Base-by-base conservation (phyloP, 2,113 vertebrate genomes). In the Nyctibius bracteatus region DNA sequence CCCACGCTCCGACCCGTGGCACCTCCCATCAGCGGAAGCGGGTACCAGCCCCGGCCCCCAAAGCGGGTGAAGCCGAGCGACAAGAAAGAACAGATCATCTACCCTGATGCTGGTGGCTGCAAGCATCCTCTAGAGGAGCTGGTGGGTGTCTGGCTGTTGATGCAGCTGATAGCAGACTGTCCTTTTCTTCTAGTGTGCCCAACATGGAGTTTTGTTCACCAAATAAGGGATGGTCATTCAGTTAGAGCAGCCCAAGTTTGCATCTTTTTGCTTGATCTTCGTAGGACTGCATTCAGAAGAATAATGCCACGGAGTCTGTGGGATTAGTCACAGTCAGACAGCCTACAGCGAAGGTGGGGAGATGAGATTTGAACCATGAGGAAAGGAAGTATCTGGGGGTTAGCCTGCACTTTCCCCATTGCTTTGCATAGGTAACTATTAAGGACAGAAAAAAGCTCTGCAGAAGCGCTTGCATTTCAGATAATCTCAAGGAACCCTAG, bases 41-140 rank as follows among this genome's bases (percentile, higher is more conserved):
- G 98, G 4, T 99, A 99, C 51, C 79, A 73, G 1, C 86, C 98
- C 14, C 98, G 99, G 4, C 98, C 99, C 5, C 39, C 84, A 0
- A 81, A 95, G 13, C 4, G 8, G 2, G 57, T 33, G 0, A 39
- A 27, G 7, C 6, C 19, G 0, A 49, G 16, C 4, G 39, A 35
- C 37, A 81, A 52, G 57, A 90, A 86, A 21, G 24, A 89, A 17
- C 95, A 25, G 8, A 81, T 78, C 30, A 46, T 91, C 79, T 91
- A 97, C 33, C 98, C 98, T 0, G 99, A 99, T 0, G 96, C 96
- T 0, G 99, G 98, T 7, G 99, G 99, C 90, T 99, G 99, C 89
- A 96, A 77, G 3, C 98, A 99, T 5, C 83, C 94, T 3, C 95
- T 96, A 5, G 95, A 97, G 0, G 96, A 98, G 31, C 87, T 99